Base-by-base conservation (phyloP, 2,797 vertebrate species). In the Acanthurus lineatus region DNA sequence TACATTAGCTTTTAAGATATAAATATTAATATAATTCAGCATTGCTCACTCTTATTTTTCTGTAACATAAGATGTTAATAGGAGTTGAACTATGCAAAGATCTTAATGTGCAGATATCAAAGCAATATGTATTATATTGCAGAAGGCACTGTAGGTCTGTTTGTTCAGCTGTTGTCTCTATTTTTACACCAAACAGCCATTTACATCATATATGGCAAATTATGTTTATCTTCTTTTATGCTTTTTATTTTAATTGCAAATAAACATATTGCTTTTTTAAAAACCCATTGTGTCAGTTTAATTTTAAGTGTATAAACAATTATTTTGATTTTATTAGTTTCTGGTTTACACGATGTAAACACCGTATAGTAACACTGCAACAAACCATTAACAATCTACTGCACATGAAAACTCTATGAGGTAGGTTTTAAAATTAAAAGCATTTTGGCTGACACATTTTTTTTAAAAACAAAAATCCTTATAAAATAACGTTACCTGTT, bases 401-500 rank as follows among this genome's bases (percentile, higher is more conserved):
- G 32, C 44, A 54, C 19, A 17, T 12, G 14, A 40, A 32, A 54
- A 28, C 38, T 4, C 48, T 25, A 0, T 19, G 5, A 17, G 3
- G 9, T 10, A 7, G 20, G 7, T 32, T 35, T 40, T 4, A 1
- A 0, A 15, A 19, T 6, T 1, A 52, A 62, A 42, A 20, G 6
- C 38, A 53, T 0, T 14, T 0, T 10, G 20, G 22, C 20, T 12
- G 19, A 44, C 45, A 56, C 3, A 19, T 35, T 35, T 35, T 32
- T 32, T 28, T 28, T 28, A n/a, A n/a, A 28, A 32, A 32, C 0
- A 35, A 35, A 35, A 35, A 35, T 35, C 32, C 32, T n/a, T 1
- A 45, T 0, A 0, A 73, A 76, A 67, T 9, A 72, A 71, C 83
- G 88, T 79, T 90, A 98, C 97, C 97, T 0, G 97, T 97, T 93